Conservation (phyloP, 2,888 invertebrate genomes). For the Stenolophus ochropezus region DNA sequence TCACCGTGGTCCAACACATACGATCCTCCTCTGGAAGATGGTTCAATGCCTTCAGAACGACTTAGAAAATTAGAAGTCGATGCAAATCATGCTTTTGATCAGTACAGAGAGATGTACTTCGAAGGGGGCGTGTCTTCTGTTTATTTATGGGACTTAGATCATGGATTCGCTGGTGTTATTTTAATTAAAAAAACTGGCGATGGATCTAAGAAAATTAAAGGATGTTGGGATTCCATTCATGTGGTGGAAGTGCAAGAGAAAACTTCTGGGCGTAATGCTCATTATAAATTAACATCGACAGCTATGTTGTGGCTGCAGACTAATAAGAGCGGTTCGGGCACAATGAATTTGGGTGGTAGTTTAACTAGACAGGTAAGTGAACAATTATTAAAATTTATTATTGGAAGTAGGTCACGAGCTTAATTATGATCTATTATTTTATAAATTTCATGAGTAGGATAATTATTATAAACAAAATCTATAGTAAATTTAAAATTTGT, state of each 20-base stretch:
- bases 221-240: conserved; percentile 99
- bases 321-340: conserved; percentile 96
- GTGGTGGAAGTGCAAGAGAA: conserved; percentile 99
- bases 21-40: conserved; percentile 98
- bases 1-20: conserved; percentile 99
- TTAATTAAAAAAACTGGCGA: conserved; percentile 99
- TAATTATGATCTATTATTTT: too few species aligned
- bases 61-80: conserved; percentile 97
- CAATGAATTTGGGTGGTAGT: conserved; percentile 99
- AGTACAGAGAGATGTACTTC: conserved; percentile 99
- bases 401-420: background rate
- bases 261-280: conserved; percentile 93
- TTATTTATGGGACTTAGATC: conserved; percentile 99
- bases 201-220: conserved; percentile 98
- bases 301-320: conserved; percentile 99
- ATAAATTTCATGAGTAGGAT: too few species aligned
- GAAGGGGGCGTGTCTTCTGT: conserved; percentile 99
- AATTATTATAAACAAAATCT: too few species aligned
- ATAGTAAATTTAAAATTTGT: too few species aligned
- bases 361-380: conserved; percentile 91
- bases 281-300: conserved; percentile 99
- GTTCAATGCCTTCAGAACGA: conserved; percentile 97
- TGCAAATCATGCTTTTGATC: conserved; percentile 98
- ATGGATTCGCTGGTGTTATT: conserved; percentile 98
- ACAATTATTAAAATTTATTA: background rate